Percentiles rank a stretch among this genome's conserved stretches.
Evolutionary conservation across 2,113 vertebrate genomes (phyloP).

Genomic region (Aspiorhynchus laticeps): DNA sequence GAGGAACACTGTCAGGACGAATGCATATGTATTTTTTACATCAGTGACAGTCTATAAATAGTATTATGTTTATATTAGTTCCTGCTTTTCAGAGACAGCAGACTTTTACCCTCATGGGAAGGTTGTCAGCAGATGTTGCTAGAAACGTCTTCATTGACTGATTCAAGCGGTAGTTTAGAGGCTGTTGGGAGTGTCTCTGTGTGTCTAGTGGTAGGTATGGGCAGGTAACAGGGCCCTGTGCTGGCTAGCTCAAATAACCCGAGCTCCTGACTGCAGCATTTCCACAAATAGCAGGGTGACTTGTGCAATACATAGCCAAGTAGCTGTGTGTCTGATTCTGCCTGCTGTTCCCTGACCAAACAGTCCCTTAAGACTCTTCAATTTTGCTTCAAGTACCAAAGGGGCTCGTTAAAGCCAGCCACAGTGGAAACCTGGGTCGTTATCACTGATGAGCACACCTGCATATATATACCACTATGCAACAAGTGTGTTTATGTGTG

Average conservation of each 20-base stretch:
- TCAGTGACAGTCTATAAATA: neutral
- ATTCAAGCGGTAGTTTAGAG: neutral
- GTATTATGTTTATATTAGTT: neutral
- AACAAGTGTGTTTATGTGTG: neutral
- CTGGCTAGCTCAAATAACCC: constrained; percentile 36
- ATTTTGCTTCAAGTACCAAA: neutral
- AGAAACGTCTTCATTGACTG: neutral
- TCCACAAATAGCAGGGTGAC: constrained; percentile 51
- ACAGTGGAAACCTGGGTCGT: neutral
- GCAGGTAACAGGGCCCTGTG: constrained; percentile 25
- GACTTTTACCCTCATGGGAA: neutral
- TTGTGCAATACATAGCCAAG: neutral
- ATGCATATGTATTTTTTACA: neutral
- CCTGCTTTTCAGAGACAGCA: neutral
- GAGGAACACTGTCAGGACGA: neutral
- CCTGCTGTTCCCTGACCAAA: constrained; percentile 11
- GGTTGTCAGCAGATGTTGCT: neutral
- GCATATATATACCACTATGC: neutral
- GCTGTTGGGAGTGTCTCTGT: neutral
- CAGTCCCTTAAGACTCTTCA: neutral
- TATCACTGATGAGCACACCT: constrained; percentile 39
- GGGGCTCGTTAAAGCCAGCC: constrained; percentile 13
- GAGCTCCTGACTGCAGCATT: constrained; percentile 48
- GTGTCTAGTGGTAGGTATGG: neutral
- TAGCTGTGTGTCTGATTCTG: constrained; percentile 3